Base-by-base conservation (phyloP, 2,797 vertebrate genomes). In the Enteromius argenteus region DNA sequence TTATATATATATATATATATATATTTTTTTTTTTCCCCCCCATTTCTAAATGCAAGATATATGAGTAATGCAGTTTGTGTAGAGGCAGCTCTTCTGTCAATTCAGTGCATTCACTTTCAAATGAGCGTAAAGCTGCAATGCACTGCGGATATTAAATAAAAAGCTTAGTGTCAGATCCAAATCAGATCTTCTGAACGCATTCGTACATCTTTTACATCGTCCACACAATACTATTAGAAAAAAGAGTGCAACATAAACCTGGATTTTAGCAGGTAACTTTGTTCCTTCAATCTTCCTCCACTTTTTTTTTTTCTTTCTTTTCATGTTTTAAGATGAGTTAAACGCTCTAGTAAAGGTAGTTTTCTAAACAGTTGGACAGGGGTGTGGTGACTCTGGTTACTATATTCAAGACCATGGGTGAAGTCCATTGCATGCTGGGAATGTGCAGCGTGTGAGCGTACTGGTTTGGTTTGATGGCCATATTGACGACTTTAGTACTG, bases 181-280 rank as follows among this genome's bases (percentile, higher is more conserved):
- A 79, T 13, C 53, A 35, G 60, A 80, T 69, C 80, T 62, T 35
- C 32, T 19, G 60, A 85, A 82, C 64, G 66, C 56, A 46, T 72
- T 79, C 46, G 78, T 83, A 76, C 49, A 69, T 83, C 75, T 49
- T 80, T 84, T 75, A 87, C 86, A 86, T 85, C 82, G 53, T 89
- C 83, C 87, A 90, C 89, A 69, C 30, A 86, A 85, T 79, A 84
- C 80, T 76, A 85, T 76, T 78, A 87, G 58, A 60, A 71, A 80
- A 84, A 75, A 76, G 83, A 84, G 83, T 85, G 85, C 64, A 79
- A 75, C 82, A 86, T 77, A 79, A 77, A 84, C 81, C 81, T 83
- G 69, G 37, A 71, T 86, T 81, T 88, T 67, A 81, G 79, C 82
- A 66, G 67, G 76, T 84, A 84, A 77, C 81, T 37, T 79, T 42